Evolutionary conservation across 2,113 vertebrate species (phyloP).

Genomic region (Epinephelus lanceolatus): DNA sequence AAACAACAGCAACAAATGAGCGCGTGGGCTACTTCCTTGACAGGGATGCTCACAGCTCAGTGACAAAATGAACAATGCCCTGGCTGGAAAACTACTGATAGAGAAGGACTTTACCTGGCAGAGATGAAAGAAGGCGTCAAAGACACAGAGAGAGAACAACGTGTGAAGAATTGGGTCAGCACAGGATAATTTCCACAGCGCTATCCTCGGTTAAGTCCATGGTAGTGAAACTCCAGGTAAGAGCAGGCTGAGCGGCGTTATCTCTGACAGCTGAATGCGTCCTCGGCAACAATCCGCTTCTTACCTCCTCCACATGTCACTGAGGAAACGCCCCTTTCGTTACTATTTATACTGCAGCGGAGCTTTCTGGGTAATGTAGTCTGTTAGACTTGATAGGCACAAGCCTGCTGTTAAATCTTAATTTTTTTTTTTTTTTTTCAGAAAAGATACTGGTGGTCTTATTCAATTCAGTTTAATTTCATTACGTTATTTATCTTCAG

Average conservation of each 20-base stretch:
- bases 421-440: too few species aligned
- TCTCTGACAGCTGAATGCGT: conserved; percentile 78
- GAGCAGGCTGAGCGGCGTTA: conserved; percentile 72
- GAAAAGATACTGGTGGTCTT: background rate
- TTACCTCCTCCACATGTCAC: conserved; percentile 86
- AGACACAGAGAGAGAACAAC: conserved; percentile 16
- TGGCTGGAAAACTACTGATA: conserved; percentile 40
- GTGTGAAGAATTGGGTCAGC: conserved; percentile 75
- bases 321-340: conserved; percentile 77
- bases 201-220: conserved; percentile 84
- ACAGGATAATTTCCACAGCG: conserved; percentile 72
- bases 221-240: conserved; percentile 75
- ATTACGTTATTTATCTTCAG: too few species aligned
- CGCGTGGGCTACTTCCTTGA: conserved; percentile 76
- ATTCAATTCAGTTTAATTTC: background rate
- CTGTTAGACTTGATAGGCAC: background rate
- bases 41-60: conserved; percentile 56
- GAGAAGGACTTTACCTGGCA: conserved; percentile 79
- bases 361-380: conserved; percentile 82
- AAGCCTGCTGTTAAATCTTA: background rate
- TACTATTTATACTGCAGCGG: conserved; percentile 67
- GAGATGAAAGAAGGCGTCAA: conserved; percentile 53
- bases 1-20: conserved; percentile 54
- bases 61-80: conserved; percentile 44
- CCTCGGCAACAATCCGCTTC: conserved; percentile 76